A percentile compares a stretch with the other conserved stretches of the same genome.
These are phyloP conservation scores for Hypocryptadius cinnamomeus DNA, from an alignment of 2,113 vertebrate genomes.

Conservation along the genomic window DNA sequence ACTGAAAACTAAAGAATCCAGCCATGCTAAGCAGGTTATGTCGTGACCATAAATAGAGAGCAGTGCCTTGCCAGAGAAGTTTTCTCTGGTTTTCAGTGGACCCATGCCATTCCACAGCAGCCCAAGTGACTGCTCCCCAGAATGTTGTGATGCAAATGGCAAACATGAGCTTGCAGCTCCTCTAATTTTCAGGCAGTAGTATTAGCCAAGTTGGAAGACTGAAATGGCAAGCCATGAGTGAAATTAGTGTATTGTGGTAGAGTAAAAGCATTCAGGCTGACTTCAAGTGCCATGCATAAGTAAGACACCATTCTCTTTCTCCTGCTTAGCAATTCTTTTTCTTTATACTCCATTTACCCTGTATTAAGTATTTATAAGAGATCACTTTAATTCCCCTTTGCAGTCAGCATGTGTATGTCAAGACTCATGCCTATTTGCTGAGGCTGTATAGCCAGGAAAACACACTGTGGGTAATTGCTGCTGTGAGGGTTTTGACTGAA, in stretches of 20 bases:
- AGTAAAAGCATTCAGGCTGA: background rate
- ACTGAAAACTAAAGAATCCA: background rate
- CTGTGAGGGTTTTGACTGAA: background rate
- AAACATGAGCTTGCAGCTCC: background rate
- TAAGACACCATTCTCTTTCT: background rate
- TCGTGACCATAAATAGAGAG: background rate
- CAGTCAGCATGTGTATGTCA: background rate
- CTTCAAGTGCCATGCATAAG: background rate
- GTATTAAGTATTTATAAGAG: conserved; percentile 11
- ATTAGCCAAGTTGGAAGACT: background rate
- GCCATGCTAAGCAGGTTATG: background rate
- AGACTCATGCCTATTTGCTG: background rate
- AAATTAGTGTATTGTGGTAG: background rate
- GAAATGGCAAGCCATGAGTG: conserved; percentile 4
- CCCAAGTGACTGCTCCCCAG: background rate
- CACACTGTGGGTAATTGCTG: background rate
- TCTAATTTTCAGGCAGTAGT: background rate
- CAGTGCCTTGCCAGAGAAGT: background rate
- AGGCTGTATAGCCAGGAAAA: background rate
- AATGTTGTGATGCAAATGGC: background rate
- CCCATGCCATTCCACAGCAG: background rate
- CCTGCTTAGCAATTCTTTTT: background rate
- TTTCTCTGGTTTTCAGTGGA: background rate
- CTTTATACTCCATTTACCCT: background rate
- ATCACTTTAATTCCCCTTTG: conserved; percentile 4